Percentiles rank a stretch among this genome's conserved stretches.
Conservation (phyloP, 2,888 invertebrate species). For the Agriopis marginaria region DNA sequence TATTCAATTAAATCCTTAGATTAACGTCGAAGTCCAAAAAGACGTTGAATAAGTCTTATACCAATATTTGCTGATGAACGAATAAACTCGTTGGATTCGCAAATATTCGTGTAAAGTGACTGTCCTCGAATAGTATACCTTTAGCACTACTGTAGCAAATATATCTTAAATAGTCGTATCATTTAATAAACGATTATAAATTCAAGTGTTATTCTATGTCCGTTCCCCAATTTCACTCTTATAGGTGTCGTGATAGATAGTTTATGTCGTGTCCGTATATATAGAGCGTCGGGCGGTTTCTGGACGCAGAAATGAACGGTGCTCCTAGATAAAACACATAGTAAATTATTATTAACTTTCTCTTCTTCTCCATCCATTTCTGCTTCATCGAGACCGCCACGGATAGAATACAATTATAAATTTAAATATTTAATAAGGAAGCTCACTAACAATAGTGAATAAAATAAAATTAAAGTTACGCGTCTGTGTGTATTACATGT, state of each 20-base stretch:
- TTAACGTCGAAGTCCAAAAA: conserved; percentile 42
- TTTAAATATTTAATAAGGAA: conserved; percentile 67
- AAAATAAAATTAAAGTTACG: conserved; percentile 60
- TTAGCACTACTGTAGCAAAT: conserved; percentile 66
- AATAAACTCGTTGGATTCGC: conserved; percentile 2
- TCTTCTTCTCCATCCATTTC: conserved; percentile 39
- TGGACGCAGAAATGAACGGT: conserved; percentile 37
- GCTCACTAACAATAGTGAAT: conserved; percentile 75
- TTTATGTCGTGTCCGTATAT: conserved; percentile 81
- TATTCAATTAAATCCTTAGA: conserved; percentile 36
- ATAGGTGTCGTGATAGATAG: conserved; percentile 85
- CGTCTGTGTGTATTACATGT: conserved; percentile 72
- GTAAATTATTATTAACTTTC: conserved; percentile 25
- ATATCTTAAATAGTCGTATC: conserved; percentile 66
- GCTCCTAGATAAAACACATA: conserved; percentile 24
- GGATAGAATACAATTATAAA: conserved; percentile 60
- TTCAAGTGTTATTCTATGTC: conserved; percentile 81
- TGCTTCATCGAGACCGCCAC: conserved; percentile 40
- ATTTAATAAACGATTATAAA: conserved; percentile 69
- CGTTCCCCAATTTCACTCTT: conserved; percentile 85
- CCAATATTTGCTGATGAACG: conserved; percentile 33
- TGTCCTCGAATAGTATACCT: conserved; percentile 55
- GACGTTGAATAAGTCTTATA: conserved; percentile 33
- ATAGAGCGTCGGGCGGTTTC: conserved; percentile 50
- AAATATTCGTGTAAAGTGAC: conserved; percentile 36